phyloP scores from a whole-genome alignment of 92 coral and sea anemone species.

The Isaurus tuberculatus region DNA sequence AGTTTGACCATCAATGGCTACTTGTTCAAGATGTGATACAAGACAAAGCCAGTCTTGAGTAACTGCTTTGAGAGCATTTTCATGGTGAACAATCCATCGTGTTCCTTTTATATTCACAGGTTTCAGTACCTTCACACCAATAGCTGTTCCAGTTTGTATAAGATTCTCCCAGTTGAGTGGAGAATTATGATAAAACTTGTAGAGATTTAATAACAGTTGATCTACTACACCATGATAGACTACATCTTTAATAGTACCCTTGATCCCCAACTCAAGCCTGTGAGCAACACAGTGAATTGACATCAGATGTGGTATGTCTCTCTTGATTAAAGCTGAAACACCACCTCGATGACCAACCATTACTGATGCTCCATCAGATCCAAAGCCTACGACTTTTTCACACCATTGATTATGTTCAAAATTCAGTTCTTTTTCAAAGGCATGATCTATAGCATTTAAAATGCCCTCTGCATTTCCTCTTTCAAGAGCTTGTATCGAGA shows the following conservation, averaged over 20 bases:
- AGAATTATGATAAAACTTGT: conserved; percentile 51
- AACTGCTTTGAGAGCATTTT: conserved; percentile 51
- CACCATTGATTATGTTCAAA: conserved; percentile 51
- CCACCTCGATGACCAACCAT: conserved; percentile 55
- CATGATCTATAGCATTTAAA: conserved; percentile 40
- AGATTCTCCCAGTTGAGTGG: conserved; percentile 51
- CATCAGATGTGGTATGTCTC: conserved; percentile 12
- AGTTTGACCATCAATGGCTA: conserved; percentile 53
- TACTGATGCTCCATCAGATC: conserved; percentile 56
- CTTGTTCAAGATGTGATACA: conserved; percentile 54
- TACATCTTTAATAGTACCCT: conserved; percentile 39
- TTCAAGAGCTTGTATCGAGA: conserved; percentile 52
- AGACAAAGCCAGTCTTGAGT: conserved; percentile 42
- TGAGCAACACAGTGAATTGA: conserved; percentile 61
- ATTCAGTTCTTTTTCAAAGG: conserved; percentile 46
- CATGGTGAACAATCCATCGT: conserved; percentile 53
- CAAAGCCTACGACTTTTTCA: conserved; percentile 53
- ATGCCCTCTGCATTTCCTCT: conserved; percentile 52
- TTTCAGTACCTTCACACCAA: conserved; percentile 41
- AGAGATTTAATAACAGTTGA: conserved; percentile 31
- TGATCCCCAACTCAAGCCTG: conserved; percentile 62
- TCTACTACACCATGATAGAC: conserved; percentile 44
- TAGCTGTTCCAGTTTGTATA: conserved; percentile 40
- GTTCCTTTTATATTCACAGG: conserved; percentile 53
- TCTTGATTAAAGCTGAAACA: conserved; percentile 46